Evolutionary conservation across 2,113 vertebrate species (phyloP).

Genomic region (Nipponia nippon): DNA sequence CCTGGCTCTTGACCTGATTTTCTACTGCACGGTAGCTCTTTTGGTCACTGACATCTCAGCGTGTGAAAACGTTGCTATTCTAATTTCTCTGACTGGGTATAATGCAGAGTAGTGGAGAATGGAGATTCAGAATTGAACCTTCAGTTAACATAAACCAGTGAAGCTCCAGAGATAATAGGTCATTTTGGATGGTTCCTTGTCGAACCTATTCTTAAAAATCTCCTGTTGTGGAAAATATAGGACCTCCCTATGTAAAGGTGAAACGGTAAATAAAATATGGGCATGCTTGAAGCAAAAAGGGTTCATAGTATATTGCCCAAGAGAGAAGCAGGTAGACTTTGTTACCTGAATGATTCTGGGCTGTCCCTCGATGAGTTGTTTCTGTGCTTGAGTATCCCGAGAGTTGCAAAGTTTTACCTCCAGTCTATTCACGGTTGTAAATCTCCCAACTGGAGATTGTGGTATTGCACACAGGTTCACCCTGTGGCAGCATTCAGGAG

Average conservation of each 20-base stretch:
- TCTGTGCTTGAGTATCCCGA: background rate
- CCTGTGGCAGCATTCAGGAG: background rate
- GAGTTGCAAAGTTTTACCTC: background rate
- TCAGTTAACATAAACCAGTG: background rate
- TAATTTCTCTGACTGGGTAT: background rate
- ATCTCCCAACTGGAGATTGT: accelerated
- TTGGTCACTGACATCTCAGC: background rate
- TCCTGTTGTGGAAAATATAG: background rate
- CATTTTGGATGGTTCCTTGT: background rate
- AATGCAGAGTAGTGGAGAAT: background rate
- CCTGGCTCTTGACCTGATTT: conserved; percentile 21
- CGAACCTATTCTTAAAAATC: background rate
- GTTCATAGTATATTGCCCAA: accelerated
- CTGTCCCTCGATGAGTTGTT: background rate
- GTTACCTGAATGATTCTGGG: background rate
- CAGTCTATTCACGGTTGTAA: accelerated
- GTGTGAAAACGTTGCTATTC: background rate
- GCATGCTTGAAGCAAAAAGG: background rate
- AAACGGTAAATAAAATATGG: background rate
- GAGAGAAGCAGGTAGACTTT: background rate
- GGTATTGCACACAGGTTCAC: background rate
- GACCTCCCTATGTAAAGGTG: background rate
- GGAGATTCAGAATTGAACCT: background rate
- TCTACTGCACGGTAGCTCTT: background rate
- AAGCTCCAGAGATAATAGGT: background rate